These are phyloP conservation scores for Notechis scutatus DNA, from an alignment of 2,113 vertebrate genomes.

Conservation along the genomic window DNA sequence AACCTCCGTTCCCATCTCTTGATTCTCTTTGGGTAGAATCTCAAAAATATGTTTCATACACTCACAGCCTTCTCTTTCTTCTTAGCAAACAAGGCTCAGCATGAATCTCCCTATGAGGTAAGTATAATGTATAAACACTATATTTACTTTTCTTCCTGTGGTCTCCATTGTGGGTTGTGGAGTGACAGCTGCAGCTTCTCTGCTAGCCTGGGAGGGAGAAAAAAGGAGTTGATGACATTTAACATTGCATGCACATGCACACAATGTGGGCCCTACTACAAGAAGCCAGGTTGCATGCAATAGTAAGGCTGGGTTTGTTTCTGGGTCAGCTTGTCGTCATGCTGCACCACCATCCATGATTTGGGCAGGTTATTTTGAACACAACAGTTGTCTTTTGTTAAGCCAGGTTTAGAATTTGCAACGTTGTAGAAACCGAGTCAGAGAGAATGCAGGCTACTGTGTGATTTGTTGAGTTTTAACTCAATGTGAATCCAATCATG, in stretches of 20 bases:
- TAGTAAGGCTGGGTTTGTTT: not conserved
- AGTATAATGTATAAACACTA: not conserved
- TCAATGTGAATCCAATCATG: not conserved
- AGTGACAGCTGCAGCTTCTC: not conserved
- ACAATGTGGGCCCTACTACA: not conserved
- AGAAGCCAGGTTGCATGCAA: not conserved
- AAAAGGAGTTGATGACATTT: not conserved
- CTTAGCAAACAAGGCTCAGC: not conserved
- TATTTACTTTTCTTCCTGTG: not conserved
- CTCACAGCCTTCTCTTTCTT: not conserved
- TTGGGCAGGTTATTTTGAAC: not conserved
- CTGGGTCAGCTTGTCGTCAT: not conserved
- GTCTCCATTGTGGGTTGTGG: no score
- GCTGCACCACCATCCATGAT: not conserved
- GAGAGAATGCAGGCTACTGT: not conserved
- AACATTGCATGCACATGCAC: not conserved
- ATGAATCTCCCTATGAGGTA: constrained; percentile 14
- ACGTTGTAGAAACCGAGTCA: not conserved
- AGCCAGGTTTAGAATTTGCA: not conserved
- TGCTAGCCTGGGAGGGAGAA: not conserved
- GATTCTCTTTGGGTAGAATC: not conserved
- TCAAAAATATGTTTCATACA: not conserved
- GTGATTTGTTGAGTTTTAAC: not conserved
- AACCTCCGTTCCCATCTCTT: not conserved
- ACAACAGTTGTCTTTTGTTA: not conserved